These are phyloP conservation scores for Garrulus glandarius DNA, from an alignment of 2,797 vertebrate genomes.

Conservation along the genomic window DNA sequence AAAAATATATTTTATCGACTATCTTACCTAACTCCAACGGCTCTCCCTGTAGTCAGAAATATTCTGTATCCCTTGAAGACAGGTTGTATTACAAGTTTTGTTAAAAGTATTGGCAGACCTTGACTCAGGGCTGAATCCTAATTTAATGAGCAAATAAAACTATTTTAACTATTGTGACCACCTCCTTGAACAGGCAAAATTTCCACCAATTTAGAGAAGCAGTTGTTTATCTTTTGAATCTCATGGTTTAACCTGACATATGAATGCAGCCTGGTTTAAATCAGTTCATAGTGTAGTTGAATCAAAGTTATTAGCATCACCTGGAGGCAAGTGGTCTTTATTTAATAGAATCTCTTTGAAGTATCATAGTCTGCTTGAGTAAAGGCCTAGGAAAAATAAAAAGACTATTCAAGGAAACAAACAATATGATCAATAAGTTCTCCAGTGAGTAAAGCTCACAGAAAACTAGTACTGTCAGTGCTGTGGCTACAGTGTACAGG, in stretches of 20 bases:
- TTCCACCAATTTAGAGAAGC: not conserved
- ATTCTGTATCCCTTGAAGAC: not conserved
- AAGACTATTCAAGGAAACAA: not conserved
- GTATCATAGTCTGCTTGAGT: not conserved
- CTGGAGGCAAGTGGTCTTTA: not conserved
- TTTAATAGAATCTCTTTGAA: conserved; percentile 9
- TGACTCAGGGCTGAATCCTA: not conserved
- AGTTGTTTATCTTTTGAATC: not conserved
- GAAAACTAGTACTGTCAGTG: not conserved
- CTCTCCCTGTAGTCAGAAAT: not conserved
- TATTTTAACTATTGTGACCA: not conserved
- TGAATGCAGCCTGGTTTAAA: not conserved
- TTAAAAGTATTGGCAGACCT: not conserved
- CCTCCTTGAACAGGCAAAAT: not conserved
- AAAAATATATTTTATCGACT: not conserved
- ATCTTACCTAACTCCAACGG: not conserved
- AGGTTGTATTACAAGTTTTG: not conserved
- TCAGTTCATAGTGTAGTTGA: not conserved
- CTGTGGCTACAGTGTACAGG: not conserved
- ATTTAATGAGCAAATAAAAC: not conserved
- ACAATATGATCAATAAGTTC: not conserved
- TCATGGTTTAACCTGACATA: not conserved
- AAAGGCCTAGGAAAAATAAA: not conserved
- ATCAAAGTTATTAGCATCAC: conserved; percentile 12
- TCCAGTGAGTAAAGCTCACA: not conserved